Evolutionary conservation across 2,888 invertebrate species (phyloP).

Genomic region (Taphrorychus bicolor): DNA sequence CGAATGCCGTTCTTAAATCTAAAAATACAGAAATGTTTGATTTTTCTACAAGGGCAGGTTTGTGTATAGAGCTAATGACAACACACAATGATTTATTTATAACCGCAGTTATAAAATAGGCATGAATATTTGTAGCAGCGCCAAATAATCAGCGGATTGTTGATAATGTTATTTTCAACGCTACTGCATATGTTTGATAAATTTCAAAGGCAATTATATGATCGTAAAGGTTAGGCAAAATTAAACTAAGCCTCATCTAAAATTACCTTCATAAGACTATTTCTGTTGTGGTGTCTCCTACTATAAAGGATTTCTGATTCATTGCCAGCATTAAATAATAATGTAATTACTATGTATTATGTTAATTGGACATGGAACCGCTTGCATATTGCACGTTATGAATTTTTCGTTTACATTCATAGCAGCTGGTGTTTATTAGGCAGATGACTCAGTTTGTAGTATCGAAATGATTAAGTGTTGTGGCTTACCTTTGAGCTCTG

Average conservation of each 20-base stretch:
- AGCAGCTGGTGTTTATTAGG: background rate
- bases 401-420: background rate
- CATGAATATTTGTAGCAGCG: background rate
- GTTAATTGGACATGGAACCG: background rate
- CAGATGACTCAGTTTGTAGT: background rate
- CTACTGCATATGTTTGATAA: no score
- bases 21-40: constrained; percentile 49
- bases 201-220: no score
- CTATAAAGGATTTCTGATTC: background rate
- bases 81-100: background rate
- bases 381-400: background rate
- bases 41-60: background rate
- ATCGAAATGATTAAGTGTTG: background rate
- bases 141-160: background rate
- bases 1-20: constrained; percentile 82
- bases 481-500: constrained; percentile 49
- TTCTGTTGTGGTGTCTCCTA: no score
- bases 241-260: no score
- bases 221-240: no score
- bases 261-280: no score
- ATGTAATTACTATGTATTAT: background rate
- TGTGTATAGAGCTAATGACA: background rate
- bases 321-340: background rate
- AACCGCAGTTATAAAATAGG: background rate
- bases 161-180: background rate